Evolutionary conservation across 2,888 invertebrate genomes (phyloP), one percentile per base, ranked within the genome.

Genomic region (Onthophagus sagittarius): DNA sequence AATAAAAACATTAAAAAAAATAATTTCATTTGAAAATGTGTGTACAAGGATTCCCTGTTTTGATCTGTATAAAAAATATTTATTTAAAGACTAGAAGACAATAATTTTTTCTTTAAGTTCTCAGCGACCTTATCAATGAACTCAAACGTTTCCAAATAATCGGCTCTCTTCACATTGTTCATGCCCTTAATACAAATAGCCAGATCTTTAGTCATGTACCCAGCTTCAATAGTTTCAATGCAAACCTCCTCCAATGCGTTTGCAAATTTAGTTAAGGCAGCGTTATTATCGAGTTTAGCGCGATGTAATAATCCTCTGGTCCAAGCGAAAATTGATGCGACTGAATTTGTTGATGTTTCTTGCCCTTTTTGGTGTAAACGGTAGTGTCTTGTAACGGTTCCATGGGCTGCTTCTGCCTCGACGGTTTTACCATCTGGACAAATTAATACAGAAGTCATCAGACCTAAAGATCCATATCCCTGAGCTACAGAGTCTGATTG

Each of bases 241-340:
- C 99, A 99, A 14, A 97, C 97, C 76, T 89, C 88, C 82, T 98
- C 98, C 72, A 99, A 88, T 23, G 91, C 91, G 79, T 93, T 89
- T n/a, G 96, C 93, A 84, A 98, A 99, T 74, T 89, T 88, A 77
- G 89, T 88, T 69, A 98, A 88, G 70, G 88, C 88, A 5, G 85
- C 82, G 83, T 99, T 99, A 79, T 92, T 88, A 83, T 99, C 99
- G 76, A 99, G 88, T 82, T 97, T 95, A 74, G 98, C 99, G 74
- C 99, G 92, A 83, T 99, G 99, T 71, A 94, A 86, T 3, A 99
- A 88, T 69, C 98, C 99, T 79, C 93, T 90, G 0, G 97, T 96
- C 99, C 99, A 99, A 0, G 99, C 99, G 86, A 98, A 99, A 82
- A 99, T 99, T 0, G 98, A 99, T 15, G 99, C 99, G 82, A 99